These are phyloP conservation scores for Pygocentrus nattereri DNA, from an alignment of 2,797 vertebrate species.

Conservation along the genomic window DNA sequence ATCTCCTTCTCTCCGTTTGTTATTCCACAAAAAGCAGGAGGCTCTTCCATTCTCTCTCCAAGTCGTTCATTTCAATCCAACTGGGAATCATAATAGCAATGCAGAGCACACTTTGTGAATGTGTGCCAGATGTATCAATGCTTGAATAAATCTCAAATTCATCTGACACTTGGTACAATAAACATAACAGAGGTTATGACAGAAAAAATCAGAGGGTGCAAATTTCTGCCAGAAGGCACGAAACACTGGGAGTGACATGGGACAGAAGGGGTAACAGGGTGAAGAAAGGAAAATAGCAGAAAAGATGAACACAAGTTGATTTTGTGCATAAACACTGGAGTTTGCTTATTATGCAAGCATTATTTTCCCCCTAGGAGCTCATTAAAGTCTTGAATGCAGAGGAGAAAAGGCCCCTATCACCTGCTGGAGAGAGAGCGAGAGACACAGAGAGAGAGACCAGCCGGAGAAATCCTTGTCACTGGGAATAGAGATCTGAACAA, in stretches of 20 bases:
- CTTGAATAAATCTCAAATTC: background rate
- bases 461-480: slow-evolving; percentile 37
- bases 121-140: background rate
- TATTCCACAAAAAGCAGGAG: slow-evolving; percentile 1
- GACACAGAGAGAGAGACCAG: slow-evolving; percentile 25
- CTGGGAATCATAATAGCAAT: background rate
- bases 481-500: slow-evolving; percentile 33
- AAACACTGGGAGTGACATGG: slow-evolving; percentile 26
- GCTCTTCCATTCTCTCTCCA: background rate
- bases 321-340: slow-evolving; percentile 69
- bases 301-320: slow-evolving; percentile 59
- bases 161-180: background rate
- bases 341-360: slow-evolving; percentile 78
- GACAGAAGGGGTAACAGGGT: slow-evolving; percentile 12
- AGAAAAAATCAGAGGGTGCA: slow-evolving; percentile 8
- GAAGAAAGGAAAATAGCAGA: slow-evolving; percentile 33
- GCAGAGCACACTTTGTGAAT: background rate
- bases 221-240: slow-evolving; percentile 3
- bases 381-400: slow-evolving; percentile 79
- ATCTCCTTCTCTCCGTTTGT: background rate
- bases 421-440: slow-evolving; percentile 55
- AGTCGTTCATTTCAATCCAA: background rate
- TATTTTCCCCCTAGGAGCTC: slow-evolving; percentile 80
- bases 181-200: slow-evolving; percentile 23
- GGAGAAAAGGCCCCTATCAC: slow-evolving; percentile 72